Conservation (phyloP, 2,113 vertebrate species). For the Phaetusa simplex region DNA sequence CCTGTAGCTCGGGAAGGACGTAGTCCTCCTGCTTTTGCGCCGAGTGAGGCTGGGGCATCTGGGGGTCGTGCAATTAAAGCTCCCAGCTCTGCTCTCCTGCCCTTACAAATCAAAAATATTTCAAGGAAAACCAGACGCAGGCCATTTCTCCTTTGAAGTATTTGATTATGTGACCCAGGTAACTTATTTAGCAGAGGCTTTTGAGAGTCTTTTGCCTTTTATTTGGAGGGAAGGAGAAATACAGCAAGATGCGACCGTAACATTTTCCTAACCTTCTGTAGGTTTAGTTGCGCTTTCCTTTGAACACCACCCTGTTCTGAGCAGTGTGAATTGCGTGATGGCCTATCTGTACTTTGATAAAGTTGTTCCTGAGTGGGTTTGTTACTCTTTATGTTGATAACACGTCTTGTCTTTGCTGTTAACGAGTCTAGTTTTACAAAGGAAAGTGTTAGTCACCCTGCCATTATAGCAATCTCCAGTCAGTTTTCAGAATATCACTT, state of each 20-base stretch:
- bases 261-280: accelerated
- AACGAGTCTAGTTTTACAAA: not conserved
- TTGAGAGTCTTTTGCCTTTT: not conserved
- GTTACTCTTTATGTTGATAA: not conserved
- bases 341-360: too few relatives aligned
- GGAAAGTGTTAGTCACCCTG: not conserved
- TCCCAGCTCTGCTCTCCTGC: not conserved
- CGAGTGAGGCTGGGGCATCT: too few relatives aligned
- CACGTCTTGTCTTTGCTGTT: not conserved
- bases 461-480: not conserved
- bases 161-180: not conserved
- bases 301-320: not conserved
- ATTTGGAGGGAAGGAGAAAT: not conserved
- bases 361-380: not conserved
- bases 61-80: not conserved
- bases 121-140: not conserved
- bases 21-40: accelerated
- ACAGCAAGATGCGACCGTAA: not conserved
- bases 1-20: accelerated
- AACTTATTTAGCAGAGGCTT: not conserved
- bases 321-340: accelerated
- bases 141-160: too few relatives aligned
- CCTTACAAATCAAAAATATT: accelerated
- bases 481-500: not conserved
- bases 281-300: not conserved